Conservation (phyloP, 2,113 vertebrate genomes). For the Cathartes aura region DNA sequence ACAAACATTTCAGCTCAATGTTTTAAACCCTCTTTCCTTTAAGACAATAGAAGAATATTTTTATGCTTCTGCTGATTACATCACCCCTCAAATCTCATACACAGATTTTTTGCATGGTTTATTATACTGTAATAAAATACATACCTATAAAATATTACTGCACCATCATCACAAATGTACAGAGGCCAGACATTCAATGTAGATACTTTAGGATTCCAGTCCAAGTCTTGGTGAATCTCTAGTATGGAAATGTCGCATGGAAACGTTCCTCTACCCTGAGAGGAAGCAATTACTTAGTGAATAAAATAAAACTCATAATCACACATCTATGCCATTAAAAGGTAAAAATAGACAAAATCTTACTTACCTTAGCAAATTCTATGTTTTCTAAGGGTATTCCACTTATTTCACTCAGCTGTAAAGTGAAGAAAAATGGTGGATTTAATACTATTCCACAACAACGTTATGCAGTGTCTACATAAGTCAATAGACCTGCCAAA, state of each 20-base stretch:
- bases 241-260: constrained; percentile 97
- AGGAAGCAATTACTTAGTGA: not conserved
- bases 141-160: constrained; percentile 98
- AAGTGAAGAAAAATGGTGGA: constrained; percentile 22
- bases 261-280: constrained; percentile 96
- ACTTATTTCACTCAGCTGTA: constrained; percentile 91
- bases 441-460: not conserved
- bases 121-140: not conserved
- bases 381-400: constrained; percentile 89
- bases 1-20: not conserved
- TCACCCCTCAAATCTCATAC: not conserved
- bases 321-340: not conserved
- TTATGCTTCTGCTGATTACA: not conserved
- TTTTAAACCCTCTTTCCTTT: not conserved
- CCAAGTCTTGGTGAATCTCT: constrained; percentile 98
- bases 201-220: constrained; percentile 98
- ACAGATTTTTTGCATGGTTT: not conserved
- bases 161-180: constrained; percentile 98
- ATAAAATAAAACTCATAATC: not conserved
- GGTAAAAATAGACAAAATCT: not conserved
- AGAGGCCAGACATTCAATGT: constrained; percentile 98
- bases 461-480: not conserved
- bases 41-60: not conserved
- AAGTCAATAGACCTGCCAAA: not conserved
- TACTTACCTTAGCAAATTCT: constrained; percentile 95